Conservation (phyloP, 2,113 vertebrate genomes). For the Dasyprocta punctata region DNA sequence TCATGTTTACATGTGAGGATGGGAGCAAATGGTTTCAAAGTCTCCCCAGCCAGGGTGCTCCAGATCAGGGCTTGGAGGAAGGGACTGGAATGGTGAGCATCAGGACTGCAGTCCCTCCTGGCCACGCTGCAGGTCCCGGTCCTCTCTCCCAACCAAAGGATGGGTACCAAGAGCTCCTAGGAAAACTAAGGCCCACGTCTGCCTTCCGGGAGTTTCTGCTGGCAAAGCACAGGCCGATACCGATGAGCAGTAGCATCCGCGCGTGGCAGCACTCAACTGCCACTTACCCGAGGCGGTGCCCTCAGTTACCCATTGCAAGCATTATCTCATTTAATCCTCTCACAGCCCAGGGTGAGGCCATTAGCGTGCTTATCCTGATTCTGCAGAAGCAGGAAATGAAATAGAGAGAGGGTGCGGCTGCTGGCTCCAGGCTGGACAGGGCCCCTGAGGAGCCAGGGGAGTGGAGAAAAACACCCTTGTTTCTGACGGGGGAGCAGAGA, state of each 20-base stretch:
- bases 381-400: not conserved
- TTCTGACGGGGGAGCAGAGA: not conserved
- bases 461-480: not conserved
- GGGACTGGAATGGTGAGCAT: not conserved
- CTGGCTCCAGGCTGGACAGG: not conserved
- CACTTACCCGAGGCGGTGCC: not conserved
- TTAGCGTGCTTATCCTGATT: not conserved
- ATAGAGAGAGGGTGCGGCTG: rapidly evolving
- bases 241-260: not conserved
- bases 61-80: not conserved
- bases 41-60: not conserved
- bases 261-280: not conserved
- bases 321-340: not conserved
- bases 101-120: not conserved
- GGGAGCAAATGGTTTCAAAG: not conserved
- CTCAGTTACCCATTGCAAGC: not conserved
- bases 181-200: not conserved
- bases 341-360: not conserved
- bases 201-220: not conserved
- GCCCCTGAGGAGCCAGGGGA: rapidly evolving
- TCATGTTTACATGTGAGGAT: not conserved
- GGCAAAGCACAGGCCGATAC: not conserved
- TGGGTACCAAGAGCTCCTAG: not conserved
- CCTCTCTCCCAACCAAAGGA: not conserved
- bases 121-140: not conserved